Base-by-base conservation (phyloP, 2,797 vertebrate species). In the Petrocephalus sullivani region DNA sequence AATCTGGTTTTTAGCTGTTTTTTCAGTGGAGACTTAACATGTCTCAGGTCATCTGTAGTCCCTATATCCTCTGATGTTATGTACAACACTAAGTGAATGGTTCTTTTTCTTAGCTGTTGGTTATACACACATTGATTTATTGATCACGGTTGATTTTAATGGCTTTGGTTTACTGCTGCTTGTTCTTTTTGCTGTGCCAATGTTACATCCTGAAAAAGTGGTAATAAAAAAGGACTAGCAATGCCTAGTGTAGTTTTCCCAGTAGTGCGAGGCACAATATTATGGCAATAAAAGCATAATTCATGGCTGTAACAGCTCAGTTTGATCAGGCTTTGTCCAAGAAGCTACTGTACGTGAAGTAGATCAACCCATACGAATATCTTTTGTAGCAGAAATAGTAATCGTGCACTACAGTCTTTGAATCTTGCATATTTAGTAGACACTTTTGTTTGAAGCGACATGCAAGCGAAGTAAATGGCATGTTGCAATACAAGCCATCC, bases 211-310 rank as follows among this genome's bases (percentile, higher is more conserved):
- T 49, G 75, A 81, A 81, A 81, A 81, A 81, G 41, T 49, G 75
- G 75, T 49, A 81, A 81, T 81, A 81, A 81, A 81, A 81, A 81
- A 21, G 75, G 41, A 81, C 75, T 46, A 81, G 41, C 19, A 81
- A 21, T 81, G 21, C 75, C 41, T 81, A 49, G 75, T 21, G 9
- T 10, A 81, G 41, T 49, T 81, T 81, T 81, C 75, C 75, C 75
- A 81, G 41, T 81, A 41, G 75, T 21, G 41, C 41, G 49, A 41
- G 49, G 21, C 41, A 49, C 75, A 78, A 46, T 41, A 81, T 4
- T 7, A 81, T 81, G 75, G 41, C 75, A 81, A 49, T 49, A 81
- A 81, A 81, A 81, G 41, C 41, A 49, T 81, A 81, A 21, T 81
- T 81, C 75, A 81, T 21, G 41, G 37, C n/a, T 81, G 41, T 49